Base-by-base conservation (phyloP, 2,888 invertebrate species). In the Patella ulyssiponensis region DNA sequence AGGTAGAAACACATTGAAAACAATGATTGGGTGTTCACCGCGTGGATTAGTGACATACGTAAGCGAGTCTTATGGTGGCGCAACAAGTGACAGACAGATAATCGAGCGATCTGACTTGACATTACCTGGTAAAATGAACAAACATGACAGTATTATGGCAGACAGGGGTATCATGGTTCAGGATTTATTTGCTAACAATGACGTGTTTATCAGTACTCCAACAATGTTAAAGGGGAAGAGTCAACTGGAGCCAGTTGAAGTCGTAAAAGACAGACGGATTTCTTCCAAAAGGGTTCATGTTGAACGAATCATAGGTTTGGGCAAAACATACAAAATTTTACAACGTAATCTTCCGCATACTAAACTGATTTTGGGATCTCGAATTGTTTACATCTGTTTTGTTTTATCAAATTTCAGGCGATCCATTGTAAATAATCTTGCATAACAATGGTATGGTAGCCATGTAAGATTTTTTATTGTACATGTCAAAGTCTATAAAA, bases 111-210 rank as follows among this genome's bases (percentile, higher is more conserved):
- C 72, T n/a, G 58, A 20, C 5, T 44, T 77, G 5, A 3, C 58
- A 4, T 5, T 4, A 64, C 12, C 64, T 15, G 17, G 9, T 27
- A 64, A 20, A 44, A 56, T 33, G 77, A 74, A 27, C 17, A 27
- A 15, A n/a, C n/a, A 23, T 14, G 79, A 77, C 64, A 73, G 74
- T 51, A 73, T 79, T 11, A 79, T 79, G 79, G 76, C 79, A 27
- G 79, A 79, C 44, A 51, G 79, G n/a, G 79, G 79, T 4, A 77
- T 79, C 20, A 79, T 79, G 79, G 77, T 79, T 58, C 77, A 77
- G 51, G 79, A 79, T 56, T 23, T 79, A 44, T 74, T 79, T 76
- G 79, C 79, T 15, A 69, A n/a, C n/a, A 56, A 71, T n/a, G 74
- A 79, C 51, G 77, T 77, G 1, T 15, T 17, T 4, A 77, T 79